Base-by-base conservation (phyloP, 2,888 invertebrate species). In the Aleiodes alternator region DNA sequence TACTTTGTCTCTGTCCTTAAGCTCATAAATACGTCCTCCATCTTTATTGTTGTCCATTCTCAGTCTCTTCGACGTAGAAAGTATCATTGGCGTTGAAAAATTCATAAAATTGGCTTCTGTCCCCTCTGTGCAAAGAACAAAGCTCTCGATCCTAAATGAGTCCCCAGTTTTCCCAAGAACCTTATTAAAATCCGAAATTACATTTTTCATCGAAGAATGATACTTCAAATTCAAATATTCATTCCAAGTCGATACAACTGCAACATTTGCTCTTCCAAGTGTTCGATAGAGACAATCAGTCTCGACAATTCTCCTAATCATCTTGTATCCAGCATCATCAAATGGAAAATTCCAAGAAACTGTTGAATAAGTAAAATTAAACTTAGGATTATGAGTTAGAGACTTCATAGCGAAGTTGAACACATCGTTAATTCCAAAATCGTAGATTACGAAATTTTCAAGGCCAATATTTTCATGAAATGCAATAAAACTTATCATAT, bases 281-380 rank as follows among this genome's bases (percentile, higher is more conserved):
- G 93, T 92, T 78, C 95, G 91, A 77, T 93, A 92, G 16, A 93
- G 83, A 83, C 95, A 95, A 86, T 95, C 95, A 34, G 92, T 88
- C 85, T 94, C 92, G 12, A 94, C 90, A 50, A 94, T 91, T 82
- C 90, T 90, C 64, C 90, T 86, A 56, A 90, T 84, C 16, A 87
- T 66, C 57, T 84, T 82, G 23, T 69, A 51, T 16, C 83, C 73
- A 31, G 92, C 90, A 38, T 91, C 90, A 82, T 90, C 90, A 82
- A 92, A 92, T 1, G 94, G 94, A 84, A 93, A 94, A 86, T 94
- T 94, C 90, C 94, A 92, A 1, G 93, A 92, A 72, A 93, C 90
- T 78, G 93, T 92, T 75, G 92, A 91, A 70, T 93, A 91, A 29
- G 90, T 90, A 85, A 93, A 86, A 55, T 90, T 90, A 77, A 31